Percentiles rank a stretch among this genome's conserved stretches.
These are phyloP conservation scores for Oeneis ivallda DNA, from an alignment of 2,888 invertebrate genomes.

Conservation along the genomic window DNA sequence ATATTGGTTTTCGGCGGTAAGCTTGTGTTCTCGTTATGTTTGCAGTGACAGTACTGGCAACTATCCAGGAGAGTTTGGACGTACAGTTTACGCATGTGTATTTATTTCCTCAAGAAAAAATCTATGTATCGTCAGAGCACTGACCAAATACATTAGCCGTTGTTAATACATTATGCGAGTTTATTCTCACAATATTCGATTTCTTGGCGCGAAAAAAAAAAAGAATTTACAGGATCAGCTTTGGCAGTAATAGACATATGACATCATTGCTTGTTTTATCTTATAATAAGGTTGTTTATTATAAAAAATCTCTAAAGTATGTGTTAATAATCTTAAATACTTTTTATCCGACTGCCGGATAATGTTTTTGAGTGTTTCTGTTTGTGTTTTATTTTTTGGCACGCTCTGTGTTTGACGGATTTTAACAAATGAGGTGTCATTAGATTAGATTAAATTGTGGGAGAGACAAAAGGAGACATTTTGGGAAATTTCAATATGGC, in stretches of 20 bases:
- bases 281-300: neutral
- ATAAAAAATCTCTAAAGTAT: neutral
- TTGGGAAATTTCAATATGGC: too few relatives aligned
- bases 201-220: constrained; percentile 1
- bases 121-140: constrained; percentile 10
- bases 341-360: too few relatives aligned
- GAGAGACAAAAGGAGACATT: too few relatives aligned
- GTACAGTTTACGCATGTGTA: constrained; percentile 20
- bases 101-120: constrained; percentile 24
- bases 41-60: constrained; percentile 35
- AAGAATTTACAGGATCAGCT: neutral
- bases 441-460: too few relatives aligned
- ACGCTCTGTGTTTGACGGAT: too few relatives aligned
- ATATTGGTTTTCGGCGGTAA: constrained; percentile 9
- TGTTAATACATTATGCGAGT: neutral
- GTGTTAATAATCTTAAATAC: too few relatives aligned
- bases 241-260: neutral
- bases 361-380: too few relatives aligned
- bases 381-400: too few relatives aligned
- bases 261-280: constrained; percentile 1
- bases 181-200: constrained; percentile 8
- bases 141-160: constrained; percentile 16
- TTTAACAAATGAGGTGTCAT: too few relatives aligned
- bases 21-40: constrained; percentile 17
- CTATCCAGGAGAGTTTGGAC: constrained; percentile 37